Evolutionary conservation across 2,888 invertebrate species (phyloP).

Genomic region (Spialia ferax): DNA sequence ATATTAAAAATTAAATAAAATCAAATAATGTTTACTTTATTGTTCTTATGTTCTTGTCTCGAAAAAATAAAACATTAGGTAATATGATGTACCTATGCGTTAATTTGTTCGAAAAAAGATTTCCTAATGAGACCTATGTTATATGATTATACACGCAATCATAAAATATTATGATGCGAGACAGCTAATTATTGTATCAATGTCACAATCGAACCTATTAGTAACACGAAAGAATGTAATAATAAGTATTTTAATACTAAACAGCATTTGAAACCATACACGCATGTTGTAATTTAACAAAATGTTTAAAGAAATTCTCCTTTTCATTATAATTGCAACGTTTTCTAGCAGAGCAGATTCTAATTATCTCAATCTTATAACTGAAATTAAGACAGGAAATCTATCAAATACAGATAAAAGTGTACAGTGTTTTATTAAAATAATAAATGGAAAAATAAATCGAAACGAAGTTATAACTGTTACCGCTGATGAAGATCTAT

Average conservation of each 20-base stretch:
- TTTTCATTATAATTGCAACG: neutral
- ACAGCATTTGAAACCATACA: neutral
- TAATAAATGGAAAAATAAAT: conserved; percentile 10
- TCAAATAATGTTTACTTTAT: no score
- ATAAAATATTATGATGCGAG: neutral
- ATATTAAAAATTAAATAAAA: no score
- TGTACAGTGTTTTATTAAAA: conserved; percentile 13
- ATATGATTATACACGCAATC: neutral
- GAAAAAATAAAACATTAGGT: no score
- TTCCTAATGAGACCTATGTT: no score
- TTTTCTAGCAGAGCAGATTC: neutral
- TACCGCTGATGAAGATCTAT: neutral
- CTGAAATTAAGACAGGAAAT: neutral
- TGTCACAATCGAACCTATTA: neutral
- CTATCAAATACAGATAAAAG: neutral
- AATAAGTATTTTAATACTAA: neutral
- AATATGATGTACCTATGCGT: no score
- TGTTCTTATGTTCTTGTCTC: no score
- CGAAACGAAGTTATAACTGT: conserved; percentile 11
- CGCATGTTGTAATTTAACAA: neutral
- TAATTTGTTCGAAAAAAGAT: no score
- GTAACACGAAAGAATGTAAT: conserved; percentile 2
- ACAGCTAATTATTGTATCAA: conserved; percentile 16
- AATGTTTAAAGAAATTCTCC: conserved; percentile 19
- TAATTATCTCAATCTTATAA: neutral